Evolutionary conservation across 2,888 invertebrate species (phyloP).

Genomic region (Drosophila greeni): DNA sequence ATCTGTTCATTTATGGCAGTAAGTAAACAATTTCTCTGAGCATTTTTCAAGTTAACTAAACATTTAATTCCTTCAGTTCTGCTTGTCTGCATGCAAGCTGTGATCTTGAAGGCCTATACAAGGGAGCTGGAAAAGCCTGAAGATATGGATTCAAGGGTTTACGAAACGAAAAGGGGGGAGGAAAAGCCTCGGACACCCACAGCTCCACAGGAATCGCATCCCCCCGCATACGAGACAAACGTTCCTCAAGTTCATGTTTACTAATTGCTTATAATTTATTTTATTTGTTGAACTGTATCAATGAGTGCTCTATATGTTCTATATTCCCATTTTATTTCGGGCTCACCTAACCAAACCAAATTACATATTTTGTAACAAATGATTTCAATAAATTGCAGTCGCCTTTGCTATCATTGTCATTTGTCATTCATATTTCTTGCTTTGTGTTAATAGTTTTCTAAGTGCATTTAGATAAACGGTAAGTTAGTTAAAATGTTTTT

Average conservation of each 20-base stretch:
- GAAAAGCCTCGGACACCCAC: background rate
- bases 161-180: background rate
- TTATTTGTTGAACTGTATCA: background rate
- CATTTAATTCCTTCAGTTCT: background rate
- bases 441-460: no score
- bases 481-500: no score
- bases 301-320: background rate
- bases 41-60: background rate
- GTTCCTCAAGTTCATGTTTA: background rate
- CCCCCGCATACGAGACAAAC: conserved; percentile 6
- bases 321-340: background rate
- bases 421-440: no score
- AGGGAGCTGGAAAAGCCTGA: background rate
- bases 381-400: no score
- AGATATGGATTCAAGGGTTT: background rate
- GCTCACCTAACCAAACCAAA: no score
- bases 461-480: no score
- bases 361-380: no score
- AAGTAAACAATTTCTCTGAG: background rate
- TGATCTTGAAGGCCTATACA: background rate
- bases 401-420: no score
- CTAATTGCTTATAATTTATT: background rate
- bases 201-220: background rate
- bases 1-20: background rate
- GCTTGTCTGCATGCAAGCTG: background rate